phyloP scores from a whole-genome alignment of 30 jellyfish, hydroid and myxozoan genomes.

The Haliclystus octoradiatus region DNA sequence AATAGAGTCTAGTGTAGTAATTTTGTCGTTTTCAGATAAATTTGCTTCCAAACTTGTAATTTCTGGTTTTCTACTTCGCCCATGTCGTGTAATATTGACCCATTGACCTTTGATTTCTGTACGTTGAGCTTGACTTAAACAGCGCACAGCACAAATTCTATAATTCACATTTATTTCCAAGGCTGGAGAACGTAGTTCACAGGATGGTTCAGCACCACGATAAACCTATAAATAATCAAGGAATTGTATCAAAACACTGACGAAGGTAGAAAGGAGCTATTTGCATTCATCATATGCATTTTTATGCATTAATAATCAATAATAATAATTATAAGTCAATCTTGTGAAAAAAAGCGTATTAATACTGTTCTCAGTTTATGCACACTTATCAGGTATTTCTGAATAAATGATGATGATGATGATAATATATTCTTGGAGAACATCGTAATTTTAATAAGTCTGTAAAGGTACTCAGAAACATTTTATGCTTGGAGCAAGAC shows the following conservation, averaged over 20 bases:
- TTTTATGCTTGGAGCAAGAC: too few species aligned
- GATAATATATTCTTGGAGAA: too few species aligned
- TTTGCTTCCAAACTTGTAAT: conserved; percentile 24
- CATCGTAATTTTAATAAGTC: too few species aligned
- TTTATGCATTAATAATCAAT: too few species aligned
- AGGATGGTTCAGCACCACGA: conserved; percentile 46
- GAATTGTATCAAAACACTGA: not conserved
- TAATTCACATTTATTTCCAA: conserved; percentile 59
- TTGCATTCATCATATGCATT: not conserved
- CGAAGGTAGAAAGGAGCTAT: not conserved
- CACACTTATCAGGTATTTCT: too few species aligned
- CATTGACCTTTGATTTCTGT: conserved; percentile 63
- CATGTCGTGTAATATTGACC: conserved; percentile 27
- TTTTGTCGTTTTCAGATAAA: conserved; percentile 7
- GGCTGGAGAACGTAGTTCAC: conserved; percentile 15
- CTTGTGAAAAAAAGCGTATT: too few species aligned
- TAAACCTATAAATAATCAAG: conserved; percentile 36
- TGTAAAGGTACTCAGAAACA: too few species aligned
- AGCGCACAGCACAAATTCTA: conserved; percentile 77
- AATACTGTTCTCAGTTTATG: too few species aligned
- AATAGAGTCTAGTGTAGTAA: conserved; percentile 8
- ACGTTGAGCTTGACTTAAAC: conserved; percentile 27
- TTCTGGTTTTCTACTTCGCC: conserved; percentile 41
- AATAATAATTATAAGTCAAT: too few species aligned
- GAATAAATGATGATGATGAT: too few species aligned